Base-by-base conservation (phyloP, 2,797 vertebrate species). In the Oreochromis grahami region DNA sequence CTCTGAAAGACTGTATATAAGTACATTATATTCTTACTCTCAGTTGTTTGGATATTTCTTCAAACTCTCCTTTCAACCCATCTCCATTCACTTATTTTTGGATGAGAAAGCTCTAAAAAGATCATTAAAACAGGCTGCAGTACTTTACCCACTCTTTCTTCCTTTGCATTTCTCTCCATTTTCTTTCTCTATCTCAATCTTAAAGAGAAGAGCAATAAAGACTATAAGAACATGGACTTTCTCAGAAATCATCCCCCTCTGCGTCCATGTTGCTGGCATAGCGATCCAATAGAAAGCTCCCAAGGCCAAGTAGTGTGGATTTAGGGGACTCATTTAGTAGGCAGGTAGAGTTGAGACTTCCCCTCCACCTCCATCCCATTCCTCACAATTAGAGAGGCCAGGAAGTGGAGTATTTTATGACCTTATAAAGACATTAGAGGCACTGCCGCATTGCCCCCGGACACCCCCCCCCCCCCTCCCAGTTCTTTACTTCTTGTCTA, bases 371-470 rank as follows among this genome's bases (percentile, higher is more conserved):
- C 41, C 36, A 53, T 82, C 78, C 36, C 60, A 85, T 85, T 81
- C 84, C 86, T 91, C 50, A 24, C 52, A 94, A 93, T 92, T 94
- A 94, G 77, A 82, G 78, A 86, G 82, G 86, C 80, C 89, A 94
- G 89, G 90, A 93, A 93, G 85, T 83, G 55, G 89, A 89, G 70
- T 78, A 79, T 90, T 93, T 93, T 94, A 94, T 90, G 82, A 81
- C 89, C 88, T 93, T 92, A 92, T 93, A 93, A 95, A 93, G 84
- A 90, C 92, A 91, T 94, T 92, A 87, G 84, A 87, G 85, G 77
- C 81, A 77, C 82, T 60, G 55, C 87, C 87, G 55, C 52, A 79
- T 81, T 84, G 55, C 81, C 80, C 86, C 80, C 72, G 70, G 29
- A 82, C 45, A 74, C 4, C 60, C 70, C 43, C 58, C 21, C 9